Evolutionary conservation across 2,797 vertebrate species (phyloP).

Genomic region (Trichosurus vulpecula): DNA sequence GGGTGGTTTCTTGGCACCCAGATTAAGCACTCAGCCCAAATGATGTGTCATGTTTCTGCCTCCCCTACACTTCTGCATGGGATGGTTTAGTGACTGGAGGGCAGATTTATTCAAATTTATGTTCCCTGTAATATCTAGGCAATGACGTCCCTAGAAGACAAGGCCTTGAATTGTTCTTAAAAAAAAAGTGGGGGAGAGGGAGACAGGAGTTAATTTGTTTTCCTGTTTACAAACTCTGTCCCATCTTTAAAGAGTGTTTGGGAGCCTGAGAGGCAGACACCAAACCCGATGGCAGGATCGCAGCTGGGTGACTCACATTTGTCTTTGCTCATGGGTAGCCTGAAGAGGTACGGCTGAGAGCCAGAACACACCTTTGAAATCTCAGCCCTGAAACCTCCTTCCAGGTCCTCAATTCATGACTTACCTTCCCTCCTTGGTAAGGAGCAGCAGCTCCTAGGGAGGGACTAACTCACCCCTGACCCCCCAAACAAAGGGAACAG

Average conservation of each 20-base stretch:
- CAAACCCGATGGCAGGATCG: not conserved
- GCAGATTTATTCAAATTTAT: not conserved
- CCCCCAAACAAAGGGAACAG: not conserved
- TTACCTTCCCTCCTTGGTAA: not conserved
- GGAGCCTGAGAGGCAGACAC: not conserved
- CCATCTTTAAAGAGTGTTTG: not conserved
- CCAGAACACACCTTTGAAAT: not conserved
- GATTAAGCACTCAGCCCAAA: not conserved
- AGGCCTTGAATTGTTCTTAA: not conserved
- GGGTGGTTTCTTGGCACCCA: not conserved
- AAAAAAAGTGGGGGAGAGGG: not conserved
- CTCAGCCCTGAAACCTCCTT: not conserved
- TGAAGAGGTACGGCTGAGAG: not conserved
- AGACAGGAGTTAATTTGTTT: not conserved
- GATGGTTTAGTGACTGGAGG: not conserved
- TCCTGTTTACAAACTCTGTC: not conserved
- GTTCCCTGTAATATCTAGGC: not conserved
- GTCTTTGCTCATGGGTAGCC: not conserved
- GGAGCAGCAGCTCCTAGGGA: not conserved
- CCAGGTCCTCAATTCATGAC: not conserved
- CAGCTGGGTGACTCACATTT: not conserved
- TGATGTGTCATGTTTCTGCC: not conserved
- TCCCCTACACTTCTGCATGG: not conserved
- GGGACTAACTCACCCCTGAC: not conserved
- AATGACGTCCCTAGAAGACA: not conserved